Evolutionary conservation across 2,113 vertebrate species (phyloP).

Genomic region (Phocoena sinus): DNA sequence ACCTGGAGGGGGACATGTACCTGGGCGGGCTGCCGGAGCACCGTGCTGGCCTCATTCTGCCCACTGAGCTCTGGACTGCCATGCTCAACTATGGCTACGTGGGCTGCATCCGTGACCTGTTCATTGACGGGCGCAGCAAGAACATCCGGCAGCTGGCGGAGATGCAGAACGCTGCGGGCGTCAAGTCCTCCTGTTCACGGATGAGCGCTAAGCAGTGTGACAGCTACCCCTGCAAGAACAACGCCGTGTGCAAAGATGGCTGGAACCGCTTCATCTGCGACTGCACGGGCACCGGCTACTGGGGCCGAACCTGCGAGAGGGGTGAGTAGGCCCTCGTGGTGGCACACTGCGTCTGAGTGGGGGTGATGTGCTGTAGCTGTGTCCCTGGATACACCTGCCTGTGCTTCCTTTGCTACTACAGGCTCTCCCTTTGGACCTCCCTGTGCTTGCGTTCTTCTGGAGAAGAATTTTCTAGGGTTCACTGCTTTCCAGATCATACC

Average conservation of each 20-base stretch:
- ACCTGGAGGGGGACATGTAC: conserved; percentile 97
- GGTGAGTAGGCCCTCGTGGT: conserved; percentile 79
- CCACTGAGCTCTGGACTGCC: conserved; percentile 97
- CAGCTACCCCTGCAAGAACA: conserved; percentile 95
- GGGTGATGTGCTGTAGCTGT: fast-evolving
- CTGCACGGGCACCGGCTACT: conserved; percentile 94
- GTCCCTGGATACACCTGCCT: background rate
- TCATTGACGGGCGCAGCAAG: conserved; percentile 96
- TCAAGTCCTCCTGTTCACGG: conserved; percentile 92
- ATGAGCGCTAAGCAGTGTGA: conserved; percentile 91
- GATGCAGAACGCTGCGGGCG: conserved; percentile 90
- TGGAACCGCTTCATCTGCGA: conserved; percentile 99
- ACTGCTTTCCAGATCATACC: background rate
- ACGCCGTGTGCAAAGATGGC: conserved; percentile 91
- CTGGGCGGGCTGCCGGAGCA: conserved; percentile 94
- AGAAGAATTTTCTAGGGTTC: background rate
- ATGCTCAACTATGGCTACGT: conserved; percentile 99
- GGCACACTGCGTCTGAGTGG: fast-evolving
- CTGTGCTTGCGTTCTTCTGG: background rate
- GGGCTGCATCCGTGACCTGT: conserved; percentile 95
- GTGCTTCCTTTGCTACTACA: background rate
- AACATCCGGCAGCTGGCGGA: conserved; percentile 95
- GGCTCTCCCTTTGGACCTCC: background rate
- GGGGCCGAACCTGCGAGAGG: conserved; percentile 94
- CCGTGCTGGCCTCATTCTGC: conserved; percentile 90